These are phyloP conservation scores for Microtus agrestis DNA, from an alignment of 2,797 vertebrate genomes.

Conservation along the genomic window DNA sequence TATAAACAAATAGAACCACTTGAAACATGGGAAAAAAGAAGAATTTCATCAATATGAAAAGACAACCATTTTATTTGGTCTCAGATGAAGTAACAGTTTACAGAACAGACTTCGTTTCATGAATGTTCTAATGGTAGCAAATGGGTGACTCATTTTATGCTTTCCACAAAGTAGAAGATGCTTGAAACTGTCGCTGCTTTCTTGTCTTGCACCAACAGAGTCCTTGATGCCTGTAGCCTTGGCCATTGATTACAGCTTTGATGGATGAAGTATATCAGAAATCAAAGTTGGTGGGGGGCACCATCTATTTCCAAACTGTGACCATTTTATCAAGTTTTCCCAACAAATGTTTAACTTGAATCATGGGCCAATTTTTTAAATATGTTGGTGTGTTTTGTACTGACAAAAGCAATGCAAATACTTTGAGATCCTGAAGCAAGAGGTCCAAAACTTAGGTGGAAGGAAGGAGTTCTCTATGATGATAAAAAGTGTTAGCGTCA, in stretches of 20 bases:
- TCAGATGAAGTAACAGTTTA: conserved; percentile 67
- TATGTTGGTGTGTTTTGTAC: background rate
- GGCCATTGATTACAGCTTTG: background rate
- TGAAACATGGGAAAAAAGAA: conserved; percentile 60
- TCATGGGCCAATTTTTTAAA: background rate
- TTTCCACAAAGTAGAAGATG: conserved; percentile 63
- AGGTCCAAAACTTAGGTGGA: background rate
- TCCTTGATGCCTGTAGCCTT: background rate
- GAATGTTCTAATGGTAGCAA: conserved; percentile 68
- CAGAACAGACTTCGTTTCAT: conserved; percentile 55
- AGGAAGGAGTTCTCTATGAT: background rate
- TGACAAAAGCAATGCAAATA: conserved; percentile 4
- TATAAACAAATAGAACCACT: conserved; percentile 64
- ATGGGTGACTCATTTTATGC: conserved; percentile 42
- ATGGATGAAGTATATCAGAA: background rate
- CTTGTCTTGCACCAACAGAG: background rate
- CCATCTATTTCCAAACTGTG: background rate
- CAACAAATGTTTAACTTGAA: conserved; percentile 24
- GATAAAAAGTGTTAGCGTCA: background rate
- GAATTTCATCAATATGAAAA: conserved; percentile 70
- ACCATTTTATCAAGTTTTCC: conserved; percentile 45
- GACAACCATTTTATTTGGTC: conserved; percentile 72
- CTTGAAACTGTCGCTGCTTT: background rate
- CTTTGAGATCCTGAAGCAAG: background rate
- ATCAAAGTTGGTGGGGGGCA: background rate